Base-by-base conservation (phyloP, 1,140 invertebrate species). In the Cherax quadricarinatus region DNA sequence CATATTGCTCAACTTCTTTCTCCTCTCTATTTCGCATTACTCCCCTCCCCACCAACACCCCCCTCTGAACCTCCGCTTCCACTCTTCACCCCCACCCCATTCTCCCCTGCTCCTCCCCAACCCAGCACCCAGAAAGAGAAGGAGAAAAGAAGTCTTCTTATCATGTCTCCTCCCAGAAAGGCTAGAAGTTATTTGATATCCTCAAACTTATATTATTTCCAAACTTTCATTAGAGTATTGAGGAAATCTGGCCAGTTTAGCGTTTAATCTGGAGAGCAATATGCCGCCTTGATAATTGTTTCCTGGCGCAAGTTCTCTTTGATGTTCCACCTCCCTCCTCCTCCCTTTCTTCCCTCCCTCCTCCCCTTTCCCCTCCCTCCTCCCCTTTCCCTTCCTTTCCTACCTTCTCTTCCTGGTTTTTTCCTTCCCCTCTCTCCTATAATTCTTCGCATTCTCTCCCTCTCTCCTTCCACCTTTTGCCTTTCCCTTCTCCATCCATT, bases 161-260 rank as follows among this genome's bases (percentile, higher is more conserved):
- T 78, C 53, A 73, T 57, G 73, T 87, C 41, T 7, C 14, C 60
- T 16, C 60, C 30, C 48, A 78, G 70, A 53, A 57, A 87, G 24
- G 49, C 86, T 79, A 73, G 70, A 87, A 87, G 70, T 87, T 87
- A 78, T 78, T 87, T 87, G 66, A 87, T 87, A 87, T 87, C 86
- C 86, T 87, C 78, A 87, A 87, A 87, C 66, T 87, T 78, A 41
- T 87, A 87, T 87, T 87, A 87, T 87, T 87, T 87, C 70, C 86
- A 78, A 78, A 87, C 73, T 87, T 87, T 87, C 86, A 87, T 87
- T 87, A 78, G 41, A 75, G 66, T 87, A 87, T 87, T 87, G 86
- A 87, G 86, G 49, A 87, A 87, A 87, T 75, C 86, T 87, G 70
- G 70, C 24, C 66, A 57, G 86, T 75, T 75, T 70, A 86, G 70